These are phyloP conservation scores for Ooceraea biroi DNA, from an alignment of 1,140 invertebrate genomes.

Conservation along the genomic window DNA sequence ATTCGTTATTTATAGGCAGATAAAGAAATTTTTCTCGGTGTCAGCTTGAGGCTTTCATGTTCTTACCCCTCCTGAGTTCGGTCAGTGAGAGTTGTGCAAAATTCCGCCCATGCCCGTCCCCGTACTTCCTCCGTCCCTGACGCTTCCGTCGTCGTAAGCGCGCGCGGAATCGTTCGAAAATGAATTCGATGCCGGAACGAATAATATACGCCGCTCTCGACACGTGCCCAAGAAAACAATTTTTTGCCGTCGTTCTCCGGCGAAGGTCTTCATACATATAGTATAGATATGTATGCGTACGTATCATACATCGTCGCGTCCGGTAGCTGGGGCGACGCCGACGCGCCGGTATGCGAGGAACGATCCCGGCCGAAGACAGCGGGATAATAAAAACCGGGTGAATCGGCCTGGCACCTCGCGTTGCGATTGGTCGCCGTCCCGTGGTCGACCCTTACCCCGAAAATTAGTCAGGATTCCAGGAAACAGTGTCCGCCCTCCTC, in stretches of 20 bases:
- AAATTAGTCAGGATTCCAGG: constrained; percentile 63
- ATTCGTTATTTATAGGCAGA: background rate
- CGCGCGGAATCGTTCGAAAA: constrained; percentile 14
- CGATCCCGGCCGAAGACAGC: background rate
- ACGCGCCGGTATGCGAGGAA: background rate
- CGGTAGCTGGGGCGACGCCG: background rate
- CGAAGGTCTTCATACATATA: constrained; percentile 37
- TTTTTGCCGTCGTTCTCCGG: constrained; percentile 59
- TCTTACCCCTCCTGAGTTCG: background rate
- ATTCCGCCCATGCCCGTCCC: background rate
- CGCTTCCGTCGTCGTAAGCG: background rate
- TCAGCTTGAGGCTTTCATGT: too few species aligned
- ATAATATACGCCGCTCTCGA: constrained; percentile 42
- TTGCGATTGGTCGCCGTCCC: constrained; percentile 49
- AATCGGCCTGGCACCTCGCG: constrained; percentile 46
- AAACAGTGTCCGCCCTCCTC: constrained; percentile 48
- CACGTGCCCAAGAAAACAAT: constrained; percentile 64
- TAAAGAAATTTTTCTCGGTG: background rate
- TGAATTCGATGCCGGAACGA: constrained; percentile 20
- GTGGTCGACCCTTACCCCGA: constrained; percentile 60
- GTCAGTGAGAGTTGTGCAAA: background rate
- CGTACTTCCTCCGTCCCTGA: background rate
- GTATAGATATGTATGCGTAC: background rate
- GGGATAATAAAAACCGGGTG: constrained; percentile 59
- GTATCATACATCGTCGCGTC: background rate